Evolutionary conservation across 1,140 invertebrate genomes (phyloP), one percentile per base, ranked within the genome.

Genomic region (Eubasilissa regina): DNA sequence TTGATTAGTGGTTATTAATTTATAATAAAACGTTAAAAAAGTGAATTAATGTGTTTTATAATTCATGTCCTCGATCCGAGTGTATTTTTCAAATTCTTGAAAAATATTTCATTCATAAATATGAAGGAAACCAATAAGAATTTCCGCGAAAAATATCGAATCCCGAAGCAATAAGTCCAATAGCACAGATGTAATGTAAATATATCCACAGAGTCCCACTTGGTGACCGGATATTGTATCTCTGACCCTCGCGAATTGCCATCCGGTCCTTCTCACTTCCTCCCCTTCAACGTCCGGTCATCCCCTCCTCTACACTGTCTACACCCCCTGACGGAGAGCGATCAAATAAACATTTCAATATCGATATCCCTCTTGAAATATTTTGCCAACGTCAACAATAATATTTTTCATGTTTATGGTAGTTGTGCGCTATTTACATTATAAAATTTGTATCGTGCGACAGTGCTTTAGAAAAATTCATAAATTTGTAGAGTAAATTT

Each of bases 211-310:
- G 60, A 64, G 19, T 35, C 60, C 9, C 60, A 12, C 35, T 64
- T 25, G 19, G 44, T 70, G 44, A 70, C 66, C 66, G 66, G 66
- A 70, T 47, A 70, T 70, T 70, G 66, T 70, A 70, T 70, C 25
- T 25, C 47, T 51, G 47, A 51, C 66, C 66, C 43, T 48, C 44
- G 66, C 21, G 47, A 21, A 70, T 70, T 70, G 45, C 66, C 47
- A 47, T 70, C 66, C 66, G 66, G 66, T 21, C 45, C 44, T 25
- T 64, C 60, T 64, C 60, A 35, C 60, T 25, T 43, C 21, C 48
- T 64, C 35, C 35, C 60, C 9, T 11, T 43, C 48, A 3, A 11
- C 60, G 19, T 43, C 60, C 60, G 19, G n/a, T 15, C 48, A 51
- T 9, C 11, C 11, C 60, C 12, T 25, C 60, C 35, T 21, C 13